These are phyloP conservation scores for Nesidiocoris tenuis DNA, from an alignment of 2,888 invertebrate species.

Conservation along the genomic window DNA sequence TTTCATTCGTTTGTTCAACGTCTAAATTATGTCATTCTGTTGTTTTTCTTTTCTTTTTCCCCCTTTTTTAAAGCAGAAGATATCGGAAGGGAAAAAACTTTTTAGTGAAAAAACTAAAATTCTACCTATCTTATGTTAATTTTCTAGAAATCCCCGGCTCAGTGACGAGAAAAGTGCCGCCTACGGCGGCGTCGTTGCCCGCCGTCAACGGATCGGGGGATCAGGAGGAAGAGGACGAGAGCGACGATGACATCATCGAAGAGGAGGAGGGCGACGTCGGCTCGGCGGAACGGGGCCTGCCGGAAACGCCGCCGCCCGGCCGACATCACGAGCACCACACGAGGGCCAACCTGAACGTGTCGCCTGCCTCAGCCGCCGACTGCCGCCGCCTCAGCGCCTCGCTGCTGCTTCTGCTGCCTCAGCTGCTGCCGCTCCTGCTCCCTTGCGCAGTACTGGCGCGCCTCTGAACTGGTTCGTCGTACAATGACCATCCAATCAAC, in stretches of 20 bases:
- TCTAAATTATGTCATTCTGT: no score
- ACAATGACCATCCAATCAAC: background rate
- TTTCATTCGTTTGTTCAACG: no score
- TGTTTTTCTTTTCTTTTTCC: no score
- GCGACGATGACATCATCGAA: background rate
- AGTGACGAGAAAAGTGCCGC: conserved; percentile 21
- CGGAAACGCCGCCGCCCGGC: conserved; percentile 35
- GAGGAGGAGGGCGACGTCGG: conserved; percentile 28
- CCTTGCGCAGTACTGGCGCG: background rate
- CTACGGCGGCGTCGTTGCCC: conserved; percentile 1
- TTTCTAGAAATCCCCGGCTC: conserved; percentile 33
- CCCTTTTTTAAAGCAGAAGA: no score
- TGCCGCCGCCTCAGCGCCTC: background rate
- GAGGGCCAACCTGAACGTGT: conserved; percentile 19
- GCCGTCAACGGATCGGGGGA: conserved; percentile 16
- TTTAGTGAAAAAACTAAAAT: background rate
- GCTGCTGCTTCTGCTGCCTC: background rate
- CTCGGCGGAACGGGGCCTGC: conserved; percentile 20
- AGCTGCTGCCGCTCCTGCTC: background rate
- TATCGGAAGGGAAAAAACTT: background rate
- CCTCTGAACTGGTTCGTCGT: no score
- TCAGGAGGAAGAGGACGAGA: conserved; percentile 26
- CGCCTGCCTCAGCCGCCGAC: conserved; percentile 10
- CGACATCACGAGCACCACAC: conserved; percentile 32
- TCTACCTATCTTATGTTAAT: background rate